Evolutionary conservation across 2,888 invertebrate genomes (phyloP).

Genomic region (Dastarcus helophoroides): DNA sequence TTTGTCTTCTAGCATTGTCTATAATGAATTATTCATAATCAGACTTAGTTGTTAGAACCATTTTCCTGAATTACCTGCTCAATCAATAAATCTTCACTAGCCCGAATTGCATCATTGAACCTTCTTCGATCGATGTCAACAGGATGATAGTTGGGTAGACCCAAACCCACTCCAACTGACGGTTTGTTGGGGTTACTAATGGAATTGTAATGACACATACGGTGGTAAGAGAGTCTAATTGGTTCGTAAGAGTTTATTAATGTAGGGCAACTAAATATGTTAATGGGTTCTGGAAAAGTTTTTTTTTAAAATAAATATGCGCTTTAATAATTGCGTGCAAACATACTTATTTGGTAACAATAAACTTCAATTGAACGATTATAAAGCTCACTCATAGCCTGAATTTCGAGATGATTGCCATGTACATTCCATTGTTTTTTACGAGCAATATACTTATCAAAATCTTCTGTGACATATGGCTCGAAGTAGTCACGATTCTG

Average conservation of each 20-base stretch:
- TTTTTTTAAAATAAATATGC: not conserved
- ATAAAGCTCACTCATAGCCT: constrained; percentile 82
- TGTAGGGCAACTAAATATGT: constrained; percentile 70
- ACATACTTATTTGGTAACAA: constrained; percentile 57
- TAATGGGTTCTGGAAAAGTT: constrained; percentile 60
- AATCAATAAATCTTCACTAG: constrained; percentile 68
- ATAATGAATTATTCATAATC: constrained; percentile 9
- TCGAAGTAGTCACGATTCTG: constrained; percentile 79
- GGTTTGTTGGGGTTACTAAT: constrained; percentile 75
- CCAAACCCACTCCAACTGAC: constrained; percentile 72
- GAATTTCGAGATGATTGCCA: constrained; percentile 85
- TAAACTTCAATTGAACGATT: constrained; percentile 80
- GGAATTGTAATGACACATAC: constrained; percentile 80
- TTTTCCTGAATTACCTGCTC: constrained; percentile 67
- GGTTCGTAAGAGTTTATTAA: constrained; percentile 62
- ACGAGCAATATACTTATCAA: constrained; percentile 67
- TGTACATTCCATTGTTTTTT: constrained; percentile 71
- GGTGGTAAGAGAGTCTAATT: constrained; percentile 75
- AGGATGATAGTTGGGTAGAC: constrained; percentile 69
- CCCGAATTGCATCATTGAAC: constrained; percentile 60
- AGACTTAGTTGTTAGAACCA: not conserved
- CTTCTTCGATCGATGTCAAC: constrained; percentile 59
- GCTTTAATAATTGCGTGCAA: not conserved
- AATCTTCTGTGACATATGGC: constrained; percentile 83
- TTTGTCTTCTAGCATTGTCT: constrained; percentile 86